A percentile compares a stretch with the other conserved stretches of the same genome.
These are phyloP conservation scores for Axis porcinus DNA, from an alignment of 2,113 vertebrate genomes.

Conservation along the genomic window DNA sequence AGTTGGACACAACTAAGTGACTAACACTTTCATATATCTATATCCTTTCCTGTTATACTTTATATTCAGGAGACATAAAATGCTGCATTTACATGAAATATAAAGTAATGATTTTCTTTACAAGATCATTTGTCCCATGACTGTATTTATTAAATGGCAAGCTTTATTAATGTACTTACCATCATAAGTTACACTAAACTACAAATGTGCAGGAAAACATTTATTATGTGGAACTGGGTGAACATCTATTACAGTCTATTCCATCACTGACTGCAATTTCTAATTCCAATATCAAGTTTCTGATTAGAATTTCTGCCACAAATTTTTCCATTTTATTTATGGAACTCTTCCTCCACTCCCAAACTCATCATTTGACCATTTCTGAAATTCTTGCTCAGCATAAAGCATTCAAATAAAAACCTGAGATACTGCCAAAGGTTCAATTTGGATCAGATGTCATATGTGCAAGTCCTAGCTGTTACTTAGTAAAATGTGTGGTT, in stretches of 20 bases:
- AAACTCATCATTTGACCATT: not conserved
- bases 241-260: not conserved
- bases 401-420: not conserved
- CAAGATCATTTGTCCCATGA: not conserved
- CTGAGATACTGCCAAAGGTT: not conserved
- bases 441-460: not conserved
- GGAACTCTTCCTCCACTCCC: not conserved
- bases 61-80: not conserved
- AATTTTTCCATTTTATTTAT: not conserved
- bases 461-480: not conserved
- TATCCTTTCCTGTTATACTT: not conserved
- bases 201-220: not conserved
- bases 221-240: not conserved
- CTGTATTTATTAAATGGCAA: not conserved
- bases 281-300: not conserved
- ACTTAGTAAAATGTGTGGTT: not conserved
- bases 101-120: not conserved
- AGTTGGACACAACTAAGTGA: not conserved
- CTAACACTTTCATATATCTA: not conserved
- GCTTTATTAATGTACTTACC: not conserved
- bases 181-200: not conserved
- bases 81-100: not conserved
- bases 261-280: not conserved
- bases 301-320: not conserved
- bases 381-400: not conserved